phyloP scores from a whole-genome alignment of 1,140 invertebrate species.

The Anoplolepis gracilipes region DNA sequence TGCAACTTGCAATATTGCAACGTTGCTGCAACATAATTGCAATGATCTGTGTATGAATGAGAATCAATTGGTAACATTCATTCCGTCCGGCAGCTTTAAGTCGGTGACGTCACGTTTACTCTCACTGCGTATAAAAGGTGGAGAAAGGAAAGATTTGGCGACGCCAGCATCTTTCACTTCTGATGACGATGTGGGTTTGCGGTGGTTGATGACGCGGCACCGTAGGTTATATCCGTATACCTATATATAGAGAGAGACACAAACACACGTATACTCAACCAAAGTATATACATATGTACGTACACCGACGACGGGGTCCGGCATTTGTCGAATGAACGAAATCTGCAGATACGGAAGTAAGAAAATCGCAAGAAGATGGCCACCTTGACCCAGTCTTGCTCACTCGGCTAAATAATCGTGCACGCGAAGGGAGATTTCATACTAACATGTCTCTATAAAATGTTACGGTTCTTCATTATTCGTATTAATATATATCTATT shows the following conservation, averaged over 20 bases:
- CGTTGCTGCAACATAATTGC: no score
- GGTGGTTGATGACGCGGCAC: conserved; percentile 79
- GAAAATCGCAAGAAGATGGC: conserved; percentile 66
- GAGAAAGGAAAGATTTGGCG: conserved; percentile 80
- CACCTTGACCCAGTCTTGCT: conserved; percentile 77
- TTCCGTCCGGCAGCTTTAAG: conserved; percentile 77
- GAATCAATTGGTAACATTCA: conserved; percentile 69
- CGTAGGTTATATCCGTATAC: conserved; percentile 73
- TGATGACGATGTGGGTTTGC: conserved; percentile 80
- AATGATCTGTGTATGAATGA: no score
- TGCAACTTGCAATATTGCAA: no score
- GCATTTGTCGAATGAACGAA: conserved; percentile 76
- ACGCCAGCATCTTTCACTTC: conserved; percentile 82
- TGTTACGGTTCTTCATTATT: neutral
- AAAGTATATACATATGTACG: conserved; percentile 10
- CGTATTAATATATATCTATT: no score
- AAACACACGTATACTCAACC: conserved; percentile 4
- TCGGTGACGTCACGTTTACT: conserved; percentile 80
- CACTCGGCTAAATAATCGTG: conserved; percentile 12
- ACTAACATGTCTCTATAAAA: neutral
- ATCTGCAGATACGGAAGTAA: conserved; percentile 64
- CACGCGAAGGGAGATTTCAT: neutral
- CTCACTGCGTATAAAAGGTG: conserved; percentile 72
- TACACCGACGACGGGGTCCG: conserved; percentile 31
- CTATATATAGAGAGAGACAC: conserved; percentile 33